A percentile compares a stretch with the other conserved stretches of the same genome.
These are phyloP conservation scores for Acromyrmex charruanus DNA, from an alignment of 1,140 invertebrate genomes.

Conservation along the genomic window DNA sequence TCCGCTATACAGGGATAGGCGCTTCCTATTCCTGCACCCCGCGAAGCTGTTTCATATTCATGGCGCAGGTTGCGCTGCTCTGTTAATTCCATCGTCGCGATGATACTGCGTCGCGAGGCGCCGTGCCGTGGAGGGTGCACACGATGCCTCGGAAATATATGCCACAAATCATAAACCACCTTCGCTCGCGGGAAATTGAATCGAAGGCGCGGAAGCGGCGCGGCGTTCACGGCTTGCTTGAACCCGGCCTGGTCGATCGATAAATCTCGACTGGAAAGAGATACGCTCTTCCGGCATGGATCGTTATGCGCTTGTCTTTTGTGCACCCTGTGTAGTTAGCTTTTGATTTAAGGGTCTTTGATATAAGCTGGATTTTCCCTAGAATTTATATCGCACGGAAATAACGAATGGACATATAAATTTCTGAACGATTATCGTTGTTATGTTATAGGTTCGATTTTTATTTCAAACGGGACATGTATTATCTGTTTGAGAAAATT, in stretches of 20 bases:
- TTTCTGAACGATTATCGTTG: constrained; percentile 7
- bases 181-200: constrained; percentile 58
- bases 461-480: background rate
- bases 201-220: constrained; percentile 56
- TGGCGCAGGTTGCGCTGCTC: constrained; percentile 45
- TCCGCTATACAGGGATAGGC: constrained; percentile 3
- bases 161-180: constrained; percentile 63
- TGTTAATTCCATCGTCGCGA: constrained; percentile 63
- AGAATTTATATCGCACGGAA: constrained; percentile 36
- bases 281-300: constrained; percentile 33
- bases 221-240: constrained; percentile 26
- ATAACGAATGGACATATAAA: constrained; percentile 34
- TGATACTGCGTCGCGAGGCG: constrained; percentile 43
- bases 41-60: constrained; percentile 59
- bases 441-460: background rate
- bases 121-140: background rate
- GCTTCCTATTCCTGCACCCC: background rate
- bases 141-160: constrained; percentile 58
- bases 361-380: constrained; percentile 28
- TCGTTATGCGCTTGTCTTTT: constrained; percentile 56
- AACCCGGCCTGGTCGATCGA: constrained; percentile 45
- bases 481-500: background rate
- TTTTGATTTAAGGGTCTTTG: constrained; percentile 46
- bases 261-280: constrained; percentile 46
- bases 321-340: constrained; percentile 6